Base-by-base conservation (phyloP, 2,113 vertebrate genomes). In the Myrmecophaga tridactyla region DNA sequence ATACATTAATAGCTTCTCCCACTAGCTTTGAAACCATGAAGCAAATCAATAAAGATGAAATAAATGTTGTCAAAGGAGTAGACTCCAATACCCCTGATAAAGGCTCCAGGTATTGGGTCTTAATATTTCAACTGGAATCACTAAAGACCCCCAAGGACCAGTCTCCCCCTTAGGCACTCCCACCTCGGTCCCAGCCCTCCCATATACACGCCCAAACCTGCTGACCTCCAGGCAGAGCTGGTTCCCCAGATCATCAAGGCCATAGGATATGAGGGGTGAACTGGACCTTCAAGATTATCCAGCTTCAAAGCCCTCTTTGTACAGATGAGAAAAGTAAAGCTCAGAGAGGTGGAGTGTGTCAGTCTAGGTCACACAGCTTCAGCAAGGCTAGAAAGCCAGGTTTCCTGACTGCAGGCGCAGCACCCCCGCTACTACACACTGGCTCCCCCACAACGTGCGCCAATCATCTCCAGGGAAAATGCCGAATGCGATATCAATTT, bases 401-500 rank as follows among this genome's bases (percentile, higher is more conserved):
- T 58, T 29, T 23, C 48, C 72, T 53, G 43, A 67, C 15, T 15
- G 12, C 13, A 0, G 14, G 18, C 18, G 18, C 2, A 0, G 12
- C 17, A 18, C 7, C 3, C 0, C n/a, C 6, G 18, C 9, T 67
- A 36, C 46, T 17, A 39, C 12, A 29, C 4, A 29, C 13, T 7
- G 7, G 48, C 34, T 51, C 51, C 34, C 34, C 51, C 4, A 5
- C 34, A 0, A 18, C 15, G 7, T 41, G 15, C 27, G 27, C 85
- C 7, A 0, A 17, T 63, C 67, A 36, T 56, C 53, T 72, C 89
- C 65, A 36, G 48, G 73, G 21, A 72, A 84, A 13, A 62, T 25
- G 82, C 36, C 48, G 73, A 65, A 86, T 92, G 73, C 93, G 81
- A 73, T 53, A 43, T 41, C 29, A 48, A n/a, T n/a, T 60, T 62